Conservation (phyloP, 2,113 vertebrate genomes). For the Gallinago media region DNA sequence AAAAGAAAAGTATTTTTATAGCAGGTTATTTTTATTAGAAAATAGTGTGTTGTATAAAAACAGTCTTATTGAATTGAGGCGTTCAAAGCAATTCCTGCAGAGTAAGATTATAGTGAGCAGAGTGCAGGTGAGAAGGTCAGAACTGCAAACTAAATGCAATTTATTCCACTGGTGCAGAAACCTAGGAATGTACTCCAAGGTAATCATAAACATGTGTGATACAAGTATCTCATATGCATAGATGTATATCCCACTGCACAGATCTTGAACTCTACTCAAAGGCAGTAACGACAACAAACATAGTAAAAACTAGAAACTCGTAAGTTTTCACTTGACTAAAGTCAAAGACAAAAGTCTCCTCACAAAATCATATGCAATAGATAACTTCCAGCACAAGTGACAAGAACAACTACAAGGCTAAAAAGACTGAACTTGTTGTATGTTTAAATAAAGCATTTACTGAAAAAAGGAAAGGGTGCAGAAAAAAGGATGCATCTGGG, state of each 20-base stretch:
- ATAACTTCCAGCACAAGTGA: background rate
- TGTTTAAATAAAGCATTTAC: background rate
- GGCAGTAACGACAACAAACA: background rate
- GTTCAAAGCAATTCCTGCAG: slow-evolving; percentile 61
- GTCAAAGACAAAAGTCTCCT: background rate
- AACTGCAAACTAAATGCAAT: slow-evolving; percentile 55
- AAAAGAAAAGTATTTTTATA: slow-evolving; percentile 43
- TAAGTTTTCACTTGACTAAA: background rate
- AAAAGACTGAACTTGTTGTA: background rate
- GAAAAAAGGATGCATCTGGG: background rate
- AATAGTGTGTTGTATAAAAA: slow-evolving; percentile 64
- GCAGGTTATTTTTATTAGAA: slow-evolving; percentile 65
- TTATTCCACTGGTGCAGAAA: slow-evolving; percentile 50
- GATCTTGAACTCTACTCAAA: background rate
- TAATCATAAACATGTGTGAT: slow-evolving; percentile 52
- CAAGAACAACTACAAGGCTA: background rate
- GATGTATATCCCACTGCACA: background rate
- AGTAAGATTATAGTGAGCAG: slow-evolving; percentile 61
- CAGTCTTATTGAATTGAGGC: slow-evolving; percentile 56
- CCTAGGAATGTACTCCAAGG: slow-evolving; percentile 15
- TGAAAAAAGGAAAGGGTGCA: background rate
- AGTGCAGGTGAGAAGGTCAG: slow-evolving; percentile 68
- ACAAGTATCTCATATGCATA: background rate
- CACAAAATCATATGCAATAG: background rate
- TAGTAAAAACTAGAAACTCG: background rate